Conservation (phyloP, 2,797 vertebrate genomes). For the Adelosebastes latens region DNA sequence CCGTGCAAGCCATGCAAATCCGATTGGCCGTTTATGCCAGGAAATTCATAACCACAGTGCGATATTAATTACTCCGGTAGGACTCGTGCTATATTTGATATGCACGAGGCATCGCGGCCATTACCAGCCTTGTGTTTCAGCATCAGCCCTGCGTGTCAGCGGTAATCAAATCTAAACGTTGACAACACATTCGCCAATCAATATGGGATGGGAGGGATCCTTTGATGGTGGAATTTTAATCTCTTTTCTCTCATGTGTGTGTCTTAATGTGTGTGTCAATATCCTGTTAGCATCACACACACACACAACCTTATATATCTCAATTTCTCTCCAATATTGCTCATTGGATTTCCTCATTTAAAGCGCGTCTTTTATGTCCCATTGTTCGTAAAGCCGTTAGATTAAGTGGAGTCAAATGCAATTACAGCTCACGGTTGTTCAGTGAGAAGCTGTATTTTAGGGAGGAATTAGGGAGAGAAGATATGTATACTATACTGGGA, state of each 20-base stretch:
- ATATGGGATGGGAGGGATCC: slow-evolving; percentile 73
- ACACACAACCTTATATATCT: slow-evolving; percentile 49
- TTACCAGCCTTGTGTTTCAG: slow-evolving; percentile 82
- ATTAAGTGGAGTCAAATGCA: slow-evolving; percentile 74
- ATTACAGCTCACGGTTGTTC: slow-evolving; percentile 50
- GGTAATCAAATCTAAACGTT: slow-evolving; percentile 87
- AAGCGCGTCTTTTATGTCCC: slow-evolving; percentile 60
- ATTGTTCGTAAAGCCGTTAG: slow-evolving; percentile 63
- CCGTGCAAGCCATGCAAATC: slow-evolving; percentile 77
- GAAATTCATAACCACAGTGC: slow-evolving; percentile 83
- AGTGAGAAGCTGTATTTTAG: neutral
- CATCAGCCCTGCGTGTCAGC: slow-evolving; percentile 80
- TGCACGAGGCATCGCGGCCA: slow-evolving; percentile 71
- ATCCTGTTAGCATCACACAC: slow-evolving; percentile 59
- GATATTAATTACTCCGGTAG: slow-evolving; percentile 83
- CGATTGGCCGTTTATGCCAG: slow-evolving; percentile 80
- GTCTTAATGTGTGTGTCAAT: slow-evolving; percentile 73
- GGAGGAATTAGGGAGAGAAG: neutral
- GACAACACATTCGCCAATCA: slow-evolving; percentile 83
- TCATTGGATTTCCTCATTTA: slow-evolving; percentile 62
- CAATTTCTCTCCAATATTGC: slow-evolving; percentile 44
- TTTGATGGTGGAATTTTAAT: slow-evolving; percentile 80
- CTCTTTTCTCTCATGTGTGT: slow-evolving; percentile 56
- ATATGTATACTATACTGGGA: neutral
- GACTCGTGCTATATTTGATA: slow-evolving; percentile 82